Conservation (phyloP, 1,140 invertebrate species). For the Eumaeus atala region DNA sequence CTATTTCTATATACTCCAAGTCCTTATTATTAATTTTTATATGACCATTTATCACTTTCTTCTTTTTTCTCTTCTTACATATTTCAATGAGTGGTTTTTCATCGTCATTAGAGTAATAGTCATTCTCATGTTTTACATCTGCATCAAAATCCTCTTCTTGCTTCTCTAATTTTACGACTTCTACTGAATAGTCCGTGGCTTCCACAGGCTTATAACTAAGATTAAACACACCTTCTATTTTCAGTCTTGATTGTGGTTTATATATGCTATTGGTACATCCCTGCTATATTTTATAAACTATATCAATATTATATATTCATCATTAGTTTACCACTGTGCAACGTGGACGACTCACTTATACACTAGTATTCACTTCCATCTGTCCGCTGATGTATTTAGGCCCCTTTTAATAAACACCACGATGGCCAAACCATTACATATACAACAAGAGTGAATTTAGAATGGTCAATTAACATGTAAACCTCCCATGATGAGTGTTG, state of each 20-base stretch:
- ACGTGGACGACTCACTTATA: neutral
- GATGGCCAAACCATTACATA: no score
- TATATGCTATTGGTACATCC: no score
- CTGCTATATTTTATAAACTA: no score
- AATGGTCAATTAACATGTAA: no score
- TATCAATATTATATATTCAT: no score
- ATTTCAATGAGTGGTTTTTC: constrained; percentile 19
- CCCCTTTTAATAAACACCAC: no score
- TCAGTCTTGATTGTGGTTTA: constrained; percentile 6
- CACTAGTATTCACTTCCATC: no score
- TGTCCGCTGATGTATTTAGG: no score
- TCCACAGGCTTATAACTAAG: neutral
- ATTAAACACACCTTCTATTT: constrained; percentile 3
- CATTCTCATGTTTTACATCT: constrained; percentile 17
- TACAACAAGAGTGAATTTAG: no score
- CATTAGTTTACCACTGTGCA: no score
- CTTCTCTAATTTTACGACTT: constrained; percentile 17
- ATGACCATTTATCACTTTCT: constrained; percentile 16
- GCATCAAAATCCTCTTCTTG: constrained; percentile 1
- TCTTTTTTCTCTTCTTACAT: constrained; percentile 19
- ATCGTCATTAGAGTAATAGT: constrained; percentile 16
- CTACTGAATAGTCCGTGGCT: neutral
- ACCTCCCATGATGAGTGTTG: no score
- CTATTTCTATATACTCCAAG: constrained; percentile 37
- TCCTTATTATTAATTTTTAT: constrained; percentile 3